Base-by-base conservation (phyloP, 2,888 invertebrate genomes). In the Neria commutata region DNA sequence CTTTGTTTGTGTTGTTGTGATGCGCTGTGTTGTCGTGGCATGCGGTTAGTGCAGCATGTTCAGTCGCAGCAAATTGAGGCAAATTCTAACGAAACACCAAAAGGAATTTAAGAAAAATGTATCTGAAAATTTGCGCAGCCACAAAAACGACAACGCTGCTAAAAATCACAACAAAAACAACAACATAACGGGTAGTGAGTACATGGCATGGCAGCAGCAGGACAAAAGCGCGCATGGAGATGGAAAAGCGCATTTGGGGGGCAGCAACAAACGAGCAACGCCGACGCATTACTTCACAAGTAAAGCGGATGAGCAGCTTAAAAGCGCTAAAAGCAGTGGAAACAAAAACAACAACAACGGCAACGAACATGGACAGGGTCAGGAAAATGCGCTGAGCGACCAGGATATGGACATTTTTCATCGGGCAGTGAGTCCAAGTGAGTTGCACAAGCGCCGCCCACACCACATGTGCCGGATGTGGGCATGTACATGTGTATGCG, bases 391-490 rank as follows among this genome's bases (percentile, higher is more conserved):
- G 24, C 11, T 53, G 65, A 69, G n/a, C 17, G 63, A 66, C 50
- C 57, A 58, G 2, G 58, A 65, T 0, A 14, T 69, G 8, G 83
- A 84, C 58, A 80, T 81, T 25, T 81, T 86, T 61, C 84, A 85
- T 66, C 71, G 79, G 5, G 84, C 85, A 4, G 73, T 84, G n/a
- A 77, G 79, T 54, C 84, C 86, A 0, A 71, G 80, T 79, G 56
- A 65, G 72, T 68, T 5, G n/a, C 11, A 4, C 37, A 48, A 48
- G 25, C 23, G 17, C 2, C 2, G 24, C 25, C 25, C n/a, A n/a
- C n/a, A n/a, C n/a, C n/a, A n/a, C n/a, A n/a, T n/a, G n/a, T n/a
- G 29, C 16, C 25, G 29, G 14, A 48, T 16, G 25, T 37, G 8
- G n/a, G 8, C n/a, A 29, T 29, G 11, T 29, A 29, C 11, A 29